Base-by-base conservation (phyloP, 2,113 vertebrate genomes). In the Harpagus bidentatus region DNA sequence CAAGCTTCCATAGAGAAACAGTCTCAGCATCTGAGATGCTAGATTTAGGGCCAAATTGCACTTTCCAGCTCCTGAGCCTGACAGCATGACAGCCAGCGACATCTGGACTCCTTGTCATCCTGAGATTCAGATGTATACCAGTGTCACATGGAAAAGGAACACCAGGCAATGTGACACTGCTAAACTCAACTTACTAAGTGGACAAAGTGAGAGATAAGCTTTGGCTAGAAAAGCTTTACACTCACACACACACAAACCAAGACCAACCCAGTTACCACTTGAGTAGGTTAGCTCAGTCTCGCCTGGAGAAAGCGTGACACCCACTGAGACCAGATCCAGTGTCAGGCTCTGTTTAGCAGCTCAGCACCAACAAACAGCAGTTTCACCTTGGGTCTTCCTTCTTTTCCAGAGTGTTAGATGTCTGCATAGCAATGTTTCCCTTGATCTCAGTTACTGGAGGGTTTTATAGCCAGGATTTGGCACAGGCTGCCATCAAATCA, bases 251-350 rank as follows among this genome's bases (percentile, higher is more conserved):
- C 16, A 25, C n/a, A 63, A 56, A 66, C 19, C 36, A 29, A 73
- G 36, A 61, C 16, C 11, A 21, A 7, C 10, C 43, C 38, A 42
- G 43, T 18, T 47, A 58, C 25, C 17, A 13, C 4, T 5, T 5
- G 7, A 47, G 31, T 2, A 9, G 20, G 40, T 4, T 66, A 28
- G 50, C 9, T 56, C 34, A 66, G 28, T 16, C 34, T 43, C 56
- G 10, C 26, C 29, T 52, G 43, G 38, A 47, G 40, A 25, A 65
- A 71, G 28, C 11, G 1, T 0, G 0, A 13, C 26, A 48, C 8
- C 18, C 36, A 11, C 26, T 25, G 53, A 2, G 9, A 55, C 34
- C 82, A 85, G 29, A 55, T 5, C 9, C 38, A 21, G 11, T 1
- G 20, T 9, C 50, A 50, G 48, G 55, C 29, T 67, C 62, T 40